A percentile compares a stretch with the other conserved stretches of the same genome.
phyloP scores from a whole-genome alignment of 1,140 invertebrate genomes.

The Calliopsis andreniformis region DNA sequence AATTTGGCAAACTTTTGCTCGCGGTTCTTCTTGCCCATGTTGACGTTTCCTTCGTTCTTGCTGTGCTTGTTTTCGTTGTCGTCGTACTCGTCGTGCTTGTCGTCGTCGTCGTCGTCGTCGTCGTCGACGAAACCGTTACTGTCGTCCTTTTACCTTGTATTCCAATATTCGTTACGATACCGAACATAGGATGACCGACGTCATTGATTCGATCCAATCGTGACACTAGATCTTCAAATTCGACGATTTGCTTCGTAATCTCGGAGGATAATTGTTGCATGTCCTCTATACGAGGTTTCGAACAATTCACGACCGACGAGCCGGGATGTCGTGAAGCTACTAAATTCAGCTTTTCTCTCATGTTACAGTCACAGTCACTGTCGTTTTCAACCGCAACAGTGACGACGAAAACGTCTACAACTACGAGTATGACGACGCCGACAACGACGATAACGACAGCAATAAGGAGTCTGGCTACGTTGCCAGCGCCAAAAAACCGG shows the following conservation, averaged over 20 bases:
- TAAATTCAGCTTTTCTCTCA: constrained; percentile 64
- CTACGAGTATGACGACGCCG: constrained; percentile 7
- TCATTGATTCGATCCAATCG: constrained; percentile 78
- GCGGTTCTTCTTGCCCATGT: too few species aligned
- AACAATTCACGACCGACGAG: constrained; percentile 48
- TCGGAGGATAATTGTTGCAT: constrained; percentile 69
- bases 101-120: constrained; percentile 7
- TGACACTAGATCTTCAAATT: constrained; percentile 78
- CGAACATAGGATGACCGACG: constrained; percentile 15
- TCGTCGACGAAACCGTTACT: background rate
- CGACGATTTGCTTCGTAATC: constrained; percentile 75
- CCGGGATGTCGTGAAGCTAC: constrained; percentile 74
- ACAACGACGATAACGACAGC: constrained; percentile 6
- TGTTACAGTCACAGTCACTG: background rate
- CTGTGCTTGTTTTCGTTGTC: too few species aligned
- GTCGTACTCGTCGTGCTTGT: too few species aligned
- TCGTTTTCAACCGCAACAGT: too few species aligned
- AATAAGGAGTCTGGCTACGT: constrained; percentile 18
- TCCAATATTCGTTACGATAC: background rate
- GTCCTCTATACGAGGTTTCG: constrained; percentile 52
- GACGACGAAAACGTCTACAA: constrained; percentile 1
- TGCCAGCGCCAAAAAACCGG: constrained; percentile 26
- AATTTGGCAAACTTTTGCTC: background rate
- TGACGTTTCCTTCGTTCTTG: too few species aligned
- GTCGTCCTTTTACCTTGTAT: background rate